Percentiles rank a stretch among this genome's conserved stretches.
Conservation (phyloP, 2,113 vertebrate genomes). For the Phaethornis superciliosus region DNA sequence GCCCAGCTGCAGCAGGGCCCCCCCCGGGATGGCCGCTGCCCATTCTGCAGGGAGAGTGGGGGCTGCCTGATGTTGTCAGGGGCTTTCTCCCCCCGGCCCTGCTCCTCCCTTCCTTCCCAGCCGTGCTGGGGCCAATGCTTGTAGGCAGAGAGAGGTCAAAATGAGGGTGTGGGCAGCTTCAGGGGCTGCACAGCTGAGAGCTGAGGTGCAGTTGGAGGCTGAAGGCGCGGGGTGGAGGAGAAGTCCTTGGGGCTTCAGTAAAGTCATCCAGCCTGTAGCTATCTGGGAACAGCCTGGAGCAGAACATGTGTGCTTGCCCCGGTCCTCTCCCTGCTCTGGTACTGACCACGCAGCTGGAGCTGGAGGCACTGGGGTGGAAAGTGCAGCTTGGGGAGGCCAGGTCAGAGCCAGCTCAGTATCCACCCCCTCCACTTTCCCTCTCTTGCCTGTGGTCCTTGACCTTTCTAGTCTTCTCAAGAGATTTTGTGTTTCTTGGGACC, state of each 20-base stretch:
- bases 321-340: slow-evolving; percentile 14
- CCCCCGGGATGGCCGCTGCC: slow-evolving; percentile 54
- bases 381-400: background rate
- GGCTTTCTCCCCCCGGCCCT: slow-evolving; percentile 44
- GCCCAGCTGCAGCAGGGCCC: slow-evolving; percentile 46
- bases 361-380: background rate
- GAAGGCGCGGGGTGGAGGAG: slow-evolving; percentile 19
- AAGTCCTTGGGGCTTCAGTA: background rate
- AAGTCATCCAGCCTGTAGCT: slow-evolving; percentile 28
- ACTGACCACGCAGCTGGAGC: background rate
- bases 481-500: background rate
- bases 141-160: slow-evolving; percentile 75
- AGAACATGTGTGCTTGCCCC: slow-evolving; percentile 48
- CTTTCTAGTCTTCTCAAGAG: background rate
- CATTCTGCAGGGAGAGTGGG: slow-evolving; percentile 49
- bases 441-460: background rate
- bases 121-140: slow-evolving; percentile 66
- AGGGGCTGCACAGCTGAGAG: slow-evolving; percentile 71
- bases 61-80: slow-evolving; percentile 53
- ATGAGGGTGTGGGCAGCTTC: slow-evolving; percentile 72
- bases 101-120: slow-evolving; percentile 74
- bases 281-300: slow-evolving; percentile 49
- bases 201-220: slow-evolving; percentile 53
- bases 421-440: background rate
- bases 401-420: background rate